phyloP scores from a whole-genome alignment of 92 coral and sea anemone genomes.

The Epizoanthus scotinus region DNA sequence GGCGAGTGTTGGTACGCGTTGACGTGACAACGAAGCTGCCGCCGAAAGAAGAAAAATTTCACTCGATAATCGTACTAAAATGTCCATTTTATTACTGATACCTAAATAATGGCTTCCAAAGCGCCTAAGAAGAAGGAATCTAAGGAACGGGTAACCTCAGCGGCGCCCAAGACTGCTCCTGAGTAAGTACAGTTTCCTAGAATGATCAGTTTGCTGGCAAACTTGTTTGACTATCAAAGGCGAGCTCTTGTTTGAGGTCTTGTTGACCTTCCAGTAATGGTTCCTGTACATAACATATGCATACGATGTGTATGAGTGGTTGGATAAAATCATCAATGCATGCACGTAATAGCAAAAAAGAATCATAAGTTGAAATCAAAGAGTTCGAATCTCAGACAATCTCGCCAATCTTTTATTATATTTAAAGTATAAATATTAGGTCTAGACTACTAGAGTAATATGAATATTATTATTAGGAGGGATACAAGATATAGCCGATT shows the following conservation, averaged over 20 bases:
- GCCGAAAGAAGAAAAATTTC: not conserved
- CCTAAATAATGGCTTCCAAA: conserved; percentile 85
- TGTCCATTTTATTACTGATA: not conserved
- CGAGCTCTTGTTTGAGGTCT: not conserved
- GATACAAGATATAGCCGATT: too few species aligned
- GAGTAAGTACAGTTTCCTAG: conserved; percentile 71
- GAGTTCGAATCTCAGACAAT: not conserved
- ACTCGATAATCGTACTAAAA: not conserved
- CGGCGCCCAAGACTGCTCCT: conserved; percentile 78
- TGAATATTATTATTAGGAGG: too few species aligned
- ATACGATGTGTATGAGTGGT: not conserved
- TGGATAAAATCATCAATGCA: not conserved
- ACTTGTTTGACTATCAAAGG: not conserved
- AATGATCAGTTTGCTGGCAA: not conserved
- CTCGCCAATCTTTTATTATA: too few species aligned
- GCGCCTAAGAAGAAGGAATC: conserved; percentile 99
- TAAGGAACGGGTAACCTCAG: conserved; percentile 91
- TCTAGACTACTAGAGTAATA: too few species aligned
- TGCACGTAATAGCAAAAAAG: conserved; percentile 5
- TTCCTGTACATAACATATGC: not conserved
- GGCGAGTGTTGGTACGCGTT: conserved; percentile 30
- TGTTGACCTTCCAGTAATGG: conserved; percentile 27
- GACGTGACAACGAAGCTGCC: conserved; percentile 41
- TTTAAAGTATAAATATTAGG: too few species aligned
- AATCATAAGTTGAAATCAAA: not conserved